Conservation (phyloP, 2,113 vertebrate genomes). For the Tiliqua scincoides region DNA sequence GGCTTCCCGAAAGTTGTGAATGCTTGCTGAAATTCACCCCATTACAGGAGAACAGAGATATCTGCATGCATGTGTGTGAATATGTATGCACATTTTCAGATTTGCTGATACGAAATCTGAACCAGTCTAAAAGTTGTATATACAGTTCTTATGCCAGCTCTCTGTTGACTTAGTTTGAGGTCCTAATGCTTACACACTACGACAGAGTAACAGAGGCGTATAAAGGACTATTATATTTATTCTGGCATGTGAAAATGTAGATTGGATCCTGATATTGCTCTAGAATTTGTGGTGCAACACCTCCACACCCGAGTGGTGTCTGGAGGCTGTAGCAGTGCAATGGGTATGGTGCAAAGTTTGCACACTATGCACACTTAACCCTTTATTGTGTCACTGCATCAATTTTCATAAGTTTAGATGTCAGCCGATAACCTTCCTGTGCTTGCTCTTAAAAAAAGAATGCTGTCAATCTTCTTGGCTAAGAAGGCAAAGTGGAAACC, state of each 20-base stretch:
- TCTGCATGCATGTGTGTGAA: not conserved
- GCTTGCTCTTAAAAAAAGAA: not conserved
- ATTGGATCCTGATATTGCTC: not conserved
- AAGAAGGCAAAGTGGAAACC: not conserved
- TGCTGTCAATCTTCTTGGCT: not conserved
- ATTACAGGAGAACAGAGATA: not conserved
- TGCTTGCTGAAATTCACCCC: not conserved
- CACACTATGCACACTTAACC: not conserved
- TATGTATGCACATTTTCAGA: not conserved
- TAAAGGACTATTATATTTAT: no score
- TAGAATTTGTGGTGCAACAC: not conserved
- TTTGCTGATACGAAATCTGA: not conserved
- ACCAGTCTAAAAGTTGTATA: not conserved
- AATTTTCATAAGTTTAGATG: not conserved
- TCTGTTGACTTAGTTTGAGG: not conserved
- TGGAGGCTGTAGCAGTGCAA: not conserved
- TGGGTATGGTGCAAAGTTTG: not conserved
- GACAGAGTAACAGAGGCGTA: not conserved
- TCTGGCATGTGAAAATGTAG: not conserved
- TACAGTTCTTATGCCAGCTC: not conserved
- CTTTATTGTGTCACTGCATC: not conserved
- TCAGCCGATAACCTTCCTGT: not conserved
- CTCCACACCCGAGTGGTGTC: not conserved
- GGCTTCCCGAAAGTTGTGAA: not conserved
- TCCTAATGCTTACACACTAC: not conserved